These are phyloP conservation scores for Craseonycteris thonglongyai DNA, from an alignment of 2,113 vertebrate genomes.

Conservation along the genomic window DNA sequence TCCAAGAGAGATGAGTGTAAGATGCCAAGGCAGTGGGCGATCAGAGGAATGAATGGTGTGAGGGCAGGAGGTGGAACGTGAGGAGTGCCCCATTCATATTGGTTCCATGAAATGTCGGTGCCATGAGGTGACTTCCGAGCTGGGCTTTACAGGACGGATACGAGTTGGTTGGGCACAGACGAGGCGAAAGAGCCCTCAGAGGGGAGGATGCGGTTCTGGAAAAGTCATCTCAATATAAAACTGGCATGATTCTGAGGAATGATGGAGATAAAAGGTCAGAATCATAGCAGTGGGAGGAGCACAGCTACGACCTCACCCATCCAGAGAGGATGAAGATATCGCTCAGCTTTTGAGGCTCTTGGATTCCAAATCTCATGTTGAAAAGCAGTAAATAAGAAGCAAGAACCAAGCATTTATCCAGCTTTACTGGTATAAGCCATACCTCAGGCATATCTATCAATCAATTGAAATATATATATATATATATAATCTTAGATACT, in stretches of 20 bases:
- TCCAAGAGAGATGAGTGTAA: not conserved
- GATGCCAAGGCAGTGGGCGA: not conserved
- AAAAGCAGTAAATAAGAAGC: not conserved
- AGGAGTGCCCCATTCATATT: not conserved
- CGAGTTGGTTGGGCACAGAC: not conserved
- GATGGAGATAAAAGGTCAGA: not conserved
- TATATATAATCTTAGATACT: no score
- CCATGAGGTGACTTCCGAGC: not conserved
- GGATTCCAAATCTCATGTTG: not conserved
- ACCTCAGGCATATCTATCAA: not conserved
- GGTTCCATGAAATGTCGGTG: not conserved
- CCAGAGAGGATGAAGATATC: not conserved
- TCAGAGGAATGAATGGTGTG: not conserved
- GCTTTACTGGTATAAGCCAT: not conserved
- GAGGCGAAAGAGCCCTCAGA: not conserved
- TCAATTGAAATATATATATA: not conserved
- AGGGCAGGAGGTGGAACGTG: no score
- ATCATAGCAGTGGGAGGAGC: not conserved
- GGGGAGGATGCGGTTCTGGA: not conserved
- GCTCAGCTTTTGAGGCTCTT: not conserved
- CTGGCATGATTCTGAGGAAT: not conserved
- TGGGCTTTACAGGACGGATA: not conserved
- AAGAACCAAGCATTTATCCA: not conserved
- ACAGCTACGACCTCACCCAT: not conserved
- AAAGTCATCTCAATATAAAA: not conserved